These are phyloP conservation scores for Hippoglossus hippoglossus DNA, from an alignment of 2,797 vertebrate species.

Conservation along the genomic window DNA sequence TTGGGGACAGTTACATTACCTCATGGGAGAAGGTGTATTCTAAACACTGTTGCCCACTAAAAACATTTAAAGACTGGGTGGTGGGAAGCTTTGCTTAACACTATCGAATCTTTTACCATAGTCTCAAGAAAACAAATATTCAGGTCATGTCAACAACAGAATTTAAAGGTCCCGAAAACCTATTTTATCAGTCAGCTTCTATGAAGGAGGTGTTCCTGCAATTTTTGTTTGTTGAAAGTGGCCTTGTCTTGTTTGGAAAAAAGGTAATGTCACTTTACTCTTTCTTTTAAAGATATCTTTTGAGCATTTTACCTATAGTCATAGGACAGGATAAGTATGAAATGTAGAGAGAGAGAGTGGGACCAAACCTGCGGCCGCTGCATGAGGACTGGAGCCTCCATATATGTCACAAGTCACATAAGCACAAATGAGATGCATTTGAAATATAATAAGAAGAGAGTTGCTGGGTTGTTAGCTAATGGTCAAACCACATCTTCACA, in stretches of 20 bases:
- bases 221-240: background rate
- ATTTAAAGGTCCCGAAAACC: background rate
- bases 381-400: too few relatives aligned
- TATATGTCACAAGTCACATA: too few relatives aligned
- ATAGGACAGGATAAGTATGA: too few relatives aligned
- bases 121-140: constrained; percentile 22
- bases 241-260: background rate
- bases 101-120: constrained; percentile 8
- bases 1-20: constrained; percentile 69
- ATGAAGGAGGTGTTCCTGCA: background rate
- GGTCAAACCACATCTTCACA: background rate
- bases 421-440: background rate
- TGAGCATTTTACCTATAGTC: too few relatives aligned
- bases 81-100: constrained; percentile 43
- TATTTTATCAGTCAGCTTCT: background rate
- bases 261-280: background rate
- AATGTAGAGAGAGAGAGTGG: too few relatives aligned
- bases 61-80: constrained; percentile 44
- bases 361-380: too few relatives aligned
- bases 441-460: background rate
- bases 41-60: constrained; percentile 61
- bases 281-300: background rate
- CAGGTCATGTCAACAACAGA: constrained; percentile 18
- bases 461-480: background rate
- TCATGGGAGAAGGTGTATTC: constrained; percentile 71